A percentile compares a stretch with the other conserved stretches of the same genome.
phyloP scores from a whole-genome alignment of 2,888 invertebrate genomes.

The Strigamia maritima region DNA sequence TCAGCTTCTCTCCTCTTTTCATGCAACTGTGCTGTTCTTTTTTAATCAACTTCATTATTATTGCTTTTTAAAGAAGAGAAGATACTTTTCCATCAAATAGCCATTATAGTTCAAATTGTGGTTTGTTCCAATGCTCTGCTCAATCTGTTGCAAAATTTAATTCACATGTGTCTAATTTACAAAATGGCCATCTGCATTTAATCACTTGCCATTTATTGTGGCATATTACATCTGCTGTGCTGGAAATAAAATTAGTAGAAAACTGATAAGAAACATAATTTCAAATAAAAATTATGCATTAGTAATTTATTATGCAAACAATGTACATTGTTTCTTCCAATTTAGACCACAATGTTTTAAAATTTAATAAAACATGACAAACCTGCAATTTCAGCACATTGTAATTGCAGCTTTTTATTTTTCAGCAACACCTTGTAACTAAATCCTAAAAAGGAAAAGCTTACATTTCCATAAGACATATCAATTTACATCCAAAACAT shows the following conservation, averaged over 20 bases:
- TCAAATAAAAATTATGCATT: too few species aligned
- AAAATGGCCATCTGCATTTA: not conserved
- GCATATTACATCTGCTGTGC: not conserved
- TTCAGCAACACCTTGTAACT: too few species aligned
- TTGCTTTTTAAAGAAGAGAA: not conserved
- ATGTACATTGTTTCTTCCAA: too few species aligned
- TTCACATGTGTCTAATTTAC: constrained; percentile 4
- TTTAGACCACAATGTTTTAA: too few species aligned
- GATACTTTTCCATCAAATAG: not conserved
- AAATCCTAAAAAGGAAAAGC: too few species aligned
- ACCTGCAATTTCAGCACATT: too few species aligned
- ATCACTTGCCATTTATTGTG: not conserved
- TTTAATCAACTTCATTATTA: not conserved
- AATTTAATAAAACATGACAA: too few species aligned
- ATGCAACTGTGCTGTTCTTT: too few species aligned
- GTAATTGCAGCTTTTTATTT: too few species aligned
- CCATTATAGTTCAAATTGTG: not conserved
- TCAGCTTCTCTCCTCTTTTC: too few species aligned
- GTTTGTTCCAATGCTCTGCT: not conserved
- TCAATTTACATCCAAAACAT: not conserved
- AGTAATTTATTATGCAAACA: too few species aligned
- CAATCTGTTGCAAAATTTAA: not conserved
- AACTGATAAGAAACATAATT: not conserved
- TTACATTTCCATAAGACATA: not conserved
- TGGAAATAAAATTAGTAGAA: not conserved